phyloP scores from a whole-genome alignment of 2,113 vertebrate genomes.

The Accipiter cooperii region DNA sequence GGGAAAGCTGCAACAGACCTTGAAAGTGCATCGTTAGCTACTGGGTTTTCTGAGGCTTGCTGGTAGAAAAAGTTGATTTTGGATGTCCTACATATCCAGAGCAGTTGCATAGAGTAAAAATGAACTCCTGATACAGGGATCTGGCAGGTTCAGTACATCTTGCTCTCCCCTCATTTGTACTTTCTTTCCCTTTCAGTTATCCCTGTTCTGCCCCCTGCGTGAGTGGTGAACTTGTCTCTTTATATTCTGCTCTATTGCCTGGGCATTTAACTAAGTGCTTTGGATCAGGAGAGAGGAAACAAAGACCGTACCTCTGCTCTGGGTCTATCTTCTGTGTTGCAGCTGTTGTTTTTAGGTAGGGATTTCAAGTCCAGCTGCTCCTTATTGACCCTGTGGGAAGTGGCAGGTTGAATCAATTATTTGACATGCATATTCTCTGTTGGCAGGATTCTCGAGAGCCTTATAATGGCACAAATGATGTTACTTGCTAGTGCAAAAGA shows the following conservation, averaged over 20 bases:
- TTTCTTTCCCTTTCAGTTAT: background rate
- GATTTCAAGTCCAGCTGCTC: slow-evolving; percentile 50
- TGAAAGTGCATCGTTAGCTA: background rate
- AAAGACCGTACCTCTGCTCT: background rate
- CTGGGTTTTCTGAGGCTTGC: background rate
- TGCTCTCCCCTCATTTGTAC: background rate
- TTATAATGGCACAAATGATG: slow-evolving; percentile 20
- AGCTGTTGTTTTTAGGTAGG: slow-evolving; percentile 41
- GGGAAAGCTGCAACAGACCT: background rate
- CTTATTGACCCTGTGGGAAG: slow-evolving; percentile 11
- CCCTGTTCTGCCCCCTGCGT: background rate
- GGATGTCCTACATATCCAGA: background rate
- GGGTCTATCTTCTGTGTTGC: background rate
- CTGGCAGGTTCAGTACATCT: background rate
- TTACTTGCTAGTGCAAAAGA: slow-evolving; percentile 3
- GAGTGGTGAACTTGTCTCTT: background rate
- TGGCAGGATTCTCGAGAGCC: slow-evolving; percentile 13
- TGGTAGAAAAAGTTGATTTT: background rate
- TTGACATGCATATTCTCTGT: background rate
- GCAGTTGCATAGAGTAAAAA: background rate
- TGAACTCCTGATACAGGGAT: background rate
- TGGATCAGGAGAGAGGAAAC: background rate
- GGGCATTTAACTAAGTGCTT: background rate
- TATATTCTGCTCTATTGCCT: background rate
- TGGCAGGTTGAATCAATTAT: slow-evolving; percentile 45